These are phyloP conservation scores for Luidia sarsii DNA, from an alignment of 53 echinoderm and acorn worm genomes.

Conservation along the genomic window DNA sequence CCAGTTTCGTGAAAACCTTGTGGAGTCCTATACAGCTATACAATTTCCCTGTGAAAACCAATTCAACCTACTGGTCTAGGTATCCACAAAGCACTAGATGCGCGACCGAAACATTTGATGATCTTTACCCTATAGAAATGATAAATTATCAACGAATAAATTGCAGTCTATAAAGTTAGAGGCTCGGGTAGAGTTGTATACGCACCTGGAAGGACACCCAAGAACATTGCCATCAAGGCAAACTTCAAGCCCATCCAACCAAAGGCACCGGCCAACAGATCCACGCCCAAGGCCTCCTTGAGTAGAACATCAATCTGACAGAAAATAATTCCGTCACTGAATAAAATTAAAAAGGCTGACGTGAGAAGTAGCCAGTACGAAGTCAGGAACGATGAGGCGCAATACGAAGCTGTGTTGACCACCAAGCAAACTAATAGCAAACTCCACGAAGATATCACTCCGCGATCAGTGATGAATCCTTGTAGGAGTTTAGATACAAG, in stretches of 20 bases:
- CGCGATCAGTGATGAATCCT: conserved; percentile 1
- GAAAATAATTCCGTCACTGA: neutral
- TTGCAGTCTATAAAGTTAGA: too few relatives aligned
- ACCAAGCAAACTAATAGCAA: neutral
- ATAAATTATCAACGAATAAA: too few relatives aligned
- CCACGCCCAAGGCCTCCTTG: conserved; percentile 10
- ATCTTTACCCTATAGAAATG: too few relatives aligned
- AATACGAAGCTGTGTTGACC: neutral
- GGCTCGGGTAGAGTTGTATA: too few relatives aligned
- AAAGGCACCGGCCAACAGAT: conserved; percentile 5
- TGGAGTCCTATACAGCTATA: too few relatives aligned
- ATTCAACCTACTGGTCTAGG: too few relatives aligned
- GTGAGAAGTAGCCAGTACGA: conserved; percentile 7
- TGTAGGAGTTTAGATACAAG: neutral
- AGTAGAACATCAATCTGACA: conserved; percentile 1
- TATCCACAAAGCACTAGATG: too few relatives aligned
- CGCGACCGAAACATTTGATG: too few relatives aligned
- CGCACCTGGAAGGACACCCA: conserved; percentile 20
- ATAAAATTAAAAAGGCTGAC: neutral
- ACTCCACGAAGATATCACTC: conserved; percentile 4
- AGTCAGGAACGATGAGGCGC: neutral
- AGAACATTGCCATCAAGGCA: neutral
- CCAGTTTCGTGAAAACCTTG: too few relatives aligned
- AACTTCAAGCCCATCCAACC: conserved; percentile 8
- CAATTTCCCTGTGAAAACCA: too few relatives aligned